Evolutionary conservation across 2,113 vertebrate species (phyloP), one percentile per base, ranked within the genome.

Genomic region (Sinocyclocheilus maitianheensis): DNA sequence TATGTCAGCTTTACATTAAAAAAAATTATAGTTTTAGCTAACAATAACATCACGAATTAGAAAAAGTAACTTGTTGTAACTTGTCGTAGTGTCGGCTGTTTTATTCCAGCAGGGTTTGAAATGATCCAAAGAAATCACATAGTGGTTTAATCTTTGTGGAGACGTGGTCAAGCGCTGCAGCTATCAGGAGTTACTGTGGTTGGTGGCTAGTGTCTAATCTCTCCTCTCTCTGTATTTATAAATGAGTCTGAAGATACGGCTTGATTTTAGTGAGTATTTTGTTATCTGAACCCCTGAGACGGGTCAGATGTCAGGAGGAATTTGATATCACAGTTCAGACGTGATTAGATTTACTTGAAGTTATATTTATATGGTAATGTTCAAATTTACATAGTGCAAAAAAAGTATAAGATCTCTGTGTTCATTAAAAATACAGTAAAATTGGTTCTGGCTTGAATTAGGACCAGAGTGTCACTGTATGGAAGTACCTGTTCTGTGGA

Each of bases 181-280:
- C 51, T 55, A 20, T 77, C 76, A 43, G 37, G 40, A 22, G 10
- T 74, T 43, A 43, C 22, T 43, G 37, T 43, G 69, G 18, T 40
- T 22, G 69, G 18, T 72, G 18, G 34, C 69, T 72, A 22, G 30
- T 40, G 69, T n/a, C 69, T 74, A 43, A 43, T 74, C 69, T 43
- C 69, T 22, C 40, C 37, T 69, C 13, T 72, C 62, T 65, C 69
- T 74, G 26, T 26, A 74, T 74, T 74, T 77, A 53, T 77, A 77
- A 77, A 77, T 10, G 75, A 72, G 69, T 55, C 13, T 30, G n/a
- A 77, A 77, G 76, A 77, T 53, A 53, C 1, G 14, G 76, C 24
- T 55, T 34, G 24, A 11, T 11, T 78, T 60, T 1, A 78, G 20
- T 58, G 26, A 37, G 18, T 34, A 26, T 78, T 37, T 22, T 22